Base-by-base conservation (phyloP, 2,797 vertebrate genomes). In the Okamejei kenojei region DNA sequence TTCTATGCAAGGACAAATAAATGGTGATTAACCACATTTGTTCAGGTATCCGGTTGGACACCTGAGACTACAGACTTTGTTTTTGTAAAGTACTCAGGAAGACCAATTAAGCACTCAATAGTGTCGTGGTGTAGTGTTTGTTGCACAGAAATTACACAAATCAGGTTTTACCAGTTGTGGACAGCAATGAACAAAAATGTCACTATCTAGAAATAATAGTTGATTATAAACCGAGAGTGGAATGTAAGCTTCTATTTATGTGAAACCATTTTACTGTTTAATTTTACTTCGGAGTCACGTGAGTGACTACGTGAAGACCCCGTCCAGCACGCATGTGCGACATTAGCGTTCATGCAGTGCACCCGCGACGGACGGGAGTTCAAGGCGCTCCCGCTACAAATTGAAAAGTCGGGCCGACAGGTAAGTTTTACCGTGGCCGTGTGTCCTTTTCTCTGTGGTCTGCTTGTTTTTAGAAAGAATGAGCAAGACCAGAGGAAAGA, bases 161-260 rank as follows among this genome's bases (percentile, higher is more conserved):
- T 92, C 90, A 58, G 71, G 90, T 92, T 74, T 76, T 29, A 76
- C 71, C 38, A 92, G 68, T 92, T 92, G 90, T 29, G 38, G 71
- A 26, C 10, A 73, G 65, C 10, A 92, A 76, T 92, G 45, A 76
- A 92, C 45, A 54, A 76, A 10, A 74, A 54, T 76, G 6, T 54
- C 71, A 45, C 45, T 45, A 92, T 74, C 71, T 23, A 74, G 23
- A 26, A 68, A 54, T 76, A 32, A n/a, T 71, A n/a, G 10, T 32
- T 32, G 61, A 65, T 19, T 29, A 29, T 38, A 58, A 58, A 5
- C 38, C 17, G 21, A 26, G 71, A 74, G 38, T 76, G 71, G 38
- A 91, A 74, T 45, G 21, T 32, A 45, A 38, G 65, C 4, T 73
- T 32, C 88, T 35, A 32, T 45, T 11, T 91, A 38, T 54, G 26